These are phyloP conservation scores for Sinodicranocentrus sp. DNA, from an alignment of 2,888 invertebrate genomes.

Conservation along the genomic window DNA sequence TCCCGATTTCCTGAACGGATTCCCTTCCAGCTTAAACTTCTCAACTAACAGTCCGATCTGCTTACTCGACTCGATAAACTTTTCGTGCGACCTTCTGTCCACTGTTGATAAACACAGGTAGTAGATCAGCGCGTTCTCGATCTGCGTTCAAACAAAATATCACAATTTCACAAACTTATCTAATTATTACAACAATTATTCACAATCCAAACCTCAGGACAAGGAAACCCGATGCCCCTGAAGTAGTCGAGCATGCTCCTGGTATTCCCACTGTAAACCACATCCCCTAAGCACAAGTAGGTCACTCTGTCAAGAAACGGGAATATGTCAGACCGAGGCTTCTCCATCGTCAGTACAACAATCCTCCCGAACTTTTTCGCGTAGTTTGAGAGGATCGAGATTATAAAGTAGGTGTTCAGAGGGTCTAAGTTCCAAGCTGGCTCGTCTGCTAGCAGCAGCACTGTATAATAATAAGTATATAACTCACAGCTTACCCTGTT, in stretches of 20 bases:
- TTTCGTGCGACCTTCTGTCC: slow-evolving; percentile 89
- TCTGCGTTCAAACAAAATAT: slow-evolving; percentile 71
- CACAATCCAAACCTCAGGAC: slow-evolving; percentile 85
- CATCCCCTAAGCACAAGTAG: slow-evolving; percentile 93
- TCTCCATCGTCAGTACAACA: slow-evolving; percentile 94
- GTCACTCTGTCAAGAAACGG: slow-evolving; percentile 94
- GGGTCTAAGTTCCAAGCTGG: slow-evolving; percentile 97
- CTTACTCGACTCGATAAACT: slow-evolving; percentile 95
- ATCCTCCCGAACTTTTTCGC: slow-evolving; percentile 94
- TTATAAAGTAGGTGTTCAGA: slow-evolving; percentile 94
- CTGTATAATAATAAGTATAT: slow-evolving; percentile 80
- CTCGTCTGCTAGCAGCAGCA: slow-evolving; percentile 93
- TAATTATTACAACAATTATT: not conserved
- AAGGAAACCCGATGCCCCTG: slow-evolving; percentile 96
- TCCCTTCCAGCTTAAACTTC: slow-evolving; percentile 92
- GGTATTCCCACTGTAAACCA: slow-evolving; percentile 94
- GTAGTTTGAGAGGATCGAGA: slow-evolving; percentile 93
- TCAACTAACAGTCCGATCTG: slow-evolving; percentile 95
- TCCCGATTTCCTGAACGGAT: slow-evolving; percentile 84
- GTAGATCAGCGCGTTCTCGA: slow-evolving; percentile 99
- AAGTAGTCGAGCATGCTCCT: slow-evolving; percentile 96
- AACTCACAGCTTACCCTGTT: too few relatives aligned
- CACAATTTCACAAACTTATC: too few relatives aligned
- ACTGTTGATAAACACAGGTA: slow-evolving; percentile 90
- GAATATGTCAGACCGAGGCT: slow-evolving; percentile 95